Conservation (phyloP, 2,113 vertebrate genomes). For the Aspidoscelis tigris region DNA sequence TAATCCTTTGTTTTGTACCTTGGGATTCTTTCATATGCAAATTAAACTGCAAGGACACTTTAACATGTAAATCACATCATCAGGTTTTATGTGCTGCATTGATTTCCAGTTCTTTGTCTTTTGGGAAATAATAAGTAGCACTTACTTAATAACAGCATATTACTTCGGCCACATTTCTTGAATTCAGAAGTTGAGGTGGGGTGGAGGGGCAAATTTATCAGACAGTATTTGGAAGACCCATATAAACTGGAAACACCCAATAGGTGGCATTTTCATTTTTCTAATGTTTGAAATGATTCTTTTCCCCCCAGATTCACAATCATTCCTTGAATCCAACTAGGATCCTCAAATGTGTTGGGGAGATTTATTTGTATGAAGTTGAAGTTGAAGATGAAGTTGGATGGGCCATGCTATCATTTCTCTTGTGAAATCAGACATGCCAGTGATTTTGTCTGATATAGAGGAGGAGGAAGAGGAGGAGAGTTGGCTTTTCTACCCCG, state of each 20-base stretch:
- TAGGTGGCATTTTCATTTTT: constrained; percentile 8
- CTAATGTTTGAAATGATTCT: not conserved
- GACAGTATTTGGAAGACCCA: not conserved
- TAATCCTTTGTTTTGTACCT: constrained; percentile 73
- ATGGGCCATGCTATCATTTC: not conserved
- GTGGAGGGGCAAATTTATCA: not conserved
- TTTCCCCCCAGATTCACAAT: not conserved
- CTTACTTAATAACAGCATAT: constrained; percentile 61
- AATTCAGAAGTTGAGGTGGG: not conserved
- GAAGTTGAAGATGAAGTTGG: not conserved
- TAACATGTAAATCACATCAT: constrained; percentile 77
- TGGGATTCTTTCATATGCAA: constrained; percentile 75
- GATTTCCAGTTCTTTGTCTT: constrained; percentile 71
- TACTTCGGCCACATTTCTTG: constrained; percentile 44
- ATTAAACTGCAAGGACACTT: constrained; percentile 73
- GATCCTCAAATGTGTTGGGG: too few relatives aligned
- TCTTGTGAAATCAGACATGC: not conserved
- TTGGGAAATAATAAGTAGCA: constrained; percentile 64
- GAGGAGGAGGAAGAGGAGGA: not conserved
- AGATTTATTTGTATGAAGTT: too few relatives aligned
- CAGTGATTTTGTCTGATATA: not conserved
- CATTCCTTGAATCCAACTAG: too few relatives aligned
- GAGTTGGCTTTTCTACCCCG: too few relatives aligned
- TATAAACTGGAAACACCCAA: not conserved
- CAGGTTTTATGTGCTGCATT: constrained; percentile 67